Evolutionary conservation across 2,888 invertebrate species (phyloP).

Genomic region (Netelia inedita): DNA sequence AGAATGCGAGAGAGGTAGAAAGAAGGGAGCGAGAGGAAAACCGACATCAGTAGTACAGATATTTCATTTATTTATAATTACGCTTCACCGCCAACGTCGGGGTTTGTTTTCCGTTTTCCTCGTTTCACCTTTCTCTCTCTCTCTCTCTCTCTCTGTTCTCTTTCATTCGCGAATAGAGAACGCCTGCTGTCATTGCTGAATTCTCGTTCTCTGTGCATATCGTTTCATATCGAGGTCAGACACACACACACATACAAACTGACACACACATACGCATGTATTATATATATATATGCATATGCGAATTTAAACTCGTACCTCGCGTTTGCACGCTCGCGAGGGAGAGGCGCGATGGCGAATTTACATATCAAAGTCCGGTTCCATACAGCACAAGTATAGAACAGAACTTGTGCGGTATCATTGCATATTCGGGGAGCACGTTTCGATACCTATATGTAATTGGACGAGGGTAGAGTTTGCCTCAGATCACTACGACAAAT

Average conservation of each 20-base stretch:
- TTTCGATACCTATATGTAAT: not conserved
- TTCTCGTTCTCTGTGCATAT: slow-evolving; percentile 9
- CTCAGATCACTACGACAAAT: not conserved
- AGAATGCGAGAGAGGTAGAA: not conserved
- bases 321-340: slow-evolving; percentile 31
- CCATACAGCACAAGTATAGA: slow-evolving; percentile 10
- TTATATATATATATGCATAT: not conserved
- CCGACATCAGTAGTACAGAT: slow-evolving; percentile 1
- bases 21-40: not conserved
- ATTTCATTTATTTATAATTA: slow-evolving; percentile 52
- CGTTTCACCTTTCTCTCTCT: not conserved
- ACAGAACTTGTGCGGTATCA: slow-evolving; percentile 6
- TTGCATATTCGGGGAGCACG: not conserved
- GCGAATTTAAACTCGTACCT: slow-evolving; percentile 44
- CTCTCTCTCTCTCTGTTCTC: slow-evolving; percentile 7
- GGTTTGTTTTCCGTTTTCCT: not conserved
- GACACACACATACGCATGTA: not conserved
- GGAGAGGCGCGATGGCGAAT: slow-evolving; percentile 27
- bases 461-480: not conserved
- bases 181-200: not conserved
- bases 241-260: not conserved
- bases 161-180: not conserved
- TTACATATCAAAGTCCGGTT: slow-evolving; percentile 55
- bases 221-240: slow-evolving; percentile 49
- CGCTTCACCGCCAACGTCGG: not conserved